A percentile compares a stretch with the other conserved stretches of the same genome.
Conservation (phyloP, 2,797 vertebrate genomes). For the Paramormyrops hopkinsi region DNA sequence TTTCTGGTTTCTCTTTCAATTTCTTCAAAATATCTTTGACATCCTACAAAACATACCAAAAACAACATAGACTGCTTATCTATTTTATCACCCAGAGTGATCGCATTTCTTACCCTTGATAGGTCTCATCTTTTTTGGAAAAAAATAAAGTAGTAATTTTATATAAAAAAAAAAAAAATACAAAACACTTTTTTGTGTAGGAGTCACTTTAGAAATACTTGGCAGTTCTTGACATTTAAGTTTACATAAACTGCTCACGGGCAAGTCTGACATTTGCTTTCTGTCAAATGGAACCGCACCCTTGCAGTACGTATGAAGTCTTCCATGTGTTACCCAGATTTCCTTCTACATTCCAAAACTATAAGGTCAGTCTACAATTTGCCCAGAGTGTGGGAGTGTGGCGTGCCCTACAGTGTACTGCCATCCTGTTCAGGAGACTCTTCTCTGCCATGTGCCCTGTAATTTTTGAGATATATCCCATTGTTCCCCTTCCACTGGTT, state of each 20-base stretch:
- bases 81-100: background rate
- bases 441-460: background rate
- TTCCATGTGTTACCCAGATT: background rate
- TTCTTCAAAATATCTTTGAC: background rate
- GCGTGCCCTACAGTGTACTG: background rate
- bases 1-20: background rate
- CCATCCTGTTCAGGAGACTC: background rate
- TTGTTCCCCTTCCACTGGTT: background rate
- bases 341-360: background rate
- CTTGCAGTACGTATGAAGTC: background rate
- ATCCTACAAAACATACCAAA: background rate
- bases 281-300: background rate
- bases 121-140: background rate
- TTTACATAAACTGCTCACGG: background rate
- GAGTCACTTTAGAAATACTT: background rate
- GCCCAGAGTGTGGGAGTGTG: background rate
- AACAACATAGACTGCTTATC: background rate
- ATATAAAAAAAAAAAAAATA: background rate
- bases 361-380: background rate
- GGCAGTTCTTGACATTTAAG: background rate
- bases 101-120: background rate
- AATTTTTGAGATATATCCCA: background rate
- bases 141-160: no score
- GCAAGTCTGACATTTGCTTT: background rate
- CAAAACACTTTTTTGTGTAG: background rate